phyloP scores from a whole-genome alignment of 2,888 invertebrate species.

The Dione juno region DNA sequence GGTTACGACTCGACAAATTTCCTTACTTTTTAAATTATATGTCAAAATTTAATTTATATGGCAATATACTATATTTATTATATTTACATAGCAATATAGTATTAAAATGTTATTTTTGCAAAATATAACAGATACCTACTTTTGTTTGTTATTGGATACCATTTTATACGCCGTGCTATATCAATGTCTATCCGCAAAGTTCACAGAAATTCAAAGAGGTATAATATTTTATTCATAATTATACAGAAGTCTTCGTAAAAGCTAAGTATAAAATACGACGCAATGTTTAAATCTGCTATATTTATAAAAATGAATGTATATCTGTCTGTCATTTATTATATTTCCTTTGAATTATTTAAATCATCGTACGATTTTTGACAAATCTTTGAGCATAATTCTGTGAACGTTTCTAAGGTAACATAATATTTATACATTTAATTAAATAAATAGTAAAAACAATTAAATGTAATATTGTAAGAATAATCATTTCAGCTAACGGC shows the following conservation, averaged over 20 bases:
- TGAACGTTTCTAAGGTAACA: no score
- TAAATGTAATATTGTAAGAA: no score
- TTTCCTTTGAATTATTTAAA: not conserved
- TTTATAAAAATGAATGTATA: not conserved
- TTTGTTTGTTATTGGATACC: conserved; percentile 6
- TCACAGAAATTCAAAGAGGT: conserved; percentile 7
- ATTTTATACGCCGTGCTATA: not conserved
- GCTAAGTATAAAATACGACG: conserved; percentile 5
- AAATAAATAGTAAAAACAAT: no score
- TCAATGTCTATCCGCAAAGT: conserved; percentile 3
- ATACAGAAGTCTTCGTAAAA: conserved; percentile 7
- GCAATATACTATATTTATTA: no score
- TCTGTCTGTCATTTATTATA: not conserved
- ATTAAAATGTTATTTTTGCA: not conserved
- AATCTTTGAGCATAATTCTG: no score
- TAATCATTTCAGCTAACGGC: no score
- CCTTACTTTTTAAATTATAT: no score
- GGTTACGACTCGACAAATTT: no score
- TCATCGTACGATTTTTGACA: not conserved
- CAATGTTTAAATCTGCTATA: conserved; percentile 2
- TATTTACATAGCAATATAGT: no score
- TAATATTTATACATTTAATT: no score
- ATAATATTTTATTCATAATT: conserved; percentile 17
- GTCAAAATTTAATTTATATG: no score
- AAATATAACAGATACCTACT: not conserved